Conservation (phyloP, 2,797 vertebrate species). For the Mormyrops boulengeri region DNA sequence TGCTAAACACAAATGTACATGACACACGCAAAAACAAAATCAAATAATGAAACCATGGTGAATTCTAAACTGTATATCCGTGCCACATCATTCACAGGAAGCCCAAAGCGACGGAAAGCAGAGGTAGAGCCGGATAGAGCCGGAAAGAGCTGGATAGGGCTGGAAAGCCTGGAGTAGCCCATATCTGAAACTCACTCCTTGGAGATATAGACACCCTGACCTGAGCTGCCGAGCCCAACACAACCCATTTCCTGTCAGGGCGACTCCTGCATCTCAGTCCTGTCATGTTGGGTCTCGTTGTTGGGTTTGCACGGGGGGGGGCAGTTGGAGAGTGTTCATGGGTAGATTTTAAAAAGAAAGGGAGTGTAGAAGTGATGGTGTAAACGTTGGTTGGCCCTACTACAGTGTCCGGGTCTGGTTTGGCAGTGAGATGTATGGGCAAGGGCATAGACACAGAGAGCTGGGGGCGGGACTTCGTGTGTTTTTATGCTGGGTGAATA, state of each 20-base stretch:
- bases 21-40: conserved; percentile 44
- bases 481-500: background rate
- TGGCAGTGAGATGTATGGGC: background rate
- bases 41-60: conserved; percentile 59
- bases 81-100: conserved; percentile 55
- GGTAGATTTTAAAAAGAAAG: background rate
- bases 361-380: background rate
- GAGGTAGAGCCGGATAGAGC: conserved; percentile 54
- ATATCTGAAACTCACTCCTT: conserved; percentile 57
- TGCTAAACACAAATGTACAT: conserved; percentile 37
- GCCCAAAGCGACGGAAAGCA: conserved; percentile 49
- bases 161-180: conserved; percentile 55
- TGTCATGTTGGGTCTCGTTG: conserved; percentile 31
- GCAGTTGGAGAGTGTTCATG: background rate
- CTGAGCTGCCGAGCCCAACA: conserved; percentile 44
- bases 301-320: background rate
- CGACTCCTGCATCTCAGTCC: conserved; percentile 35
- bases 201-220: conserved; percentile 39
- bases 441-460: conserved; percentile 11
- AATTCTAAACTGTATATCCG: conserved; percentile 62
- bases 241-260: conserved; percentile 39
- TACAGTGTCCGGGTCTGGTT: background rate
- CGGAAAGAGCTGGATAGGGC: conserved; percentile 50
- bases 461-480: background rate
- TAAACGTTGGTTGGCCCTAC: too few relatives aligned